phyloP scores from a whole-genome alignment of 1,140 invertebrate genomes.

The Zaprionus vittiger region DNA sequence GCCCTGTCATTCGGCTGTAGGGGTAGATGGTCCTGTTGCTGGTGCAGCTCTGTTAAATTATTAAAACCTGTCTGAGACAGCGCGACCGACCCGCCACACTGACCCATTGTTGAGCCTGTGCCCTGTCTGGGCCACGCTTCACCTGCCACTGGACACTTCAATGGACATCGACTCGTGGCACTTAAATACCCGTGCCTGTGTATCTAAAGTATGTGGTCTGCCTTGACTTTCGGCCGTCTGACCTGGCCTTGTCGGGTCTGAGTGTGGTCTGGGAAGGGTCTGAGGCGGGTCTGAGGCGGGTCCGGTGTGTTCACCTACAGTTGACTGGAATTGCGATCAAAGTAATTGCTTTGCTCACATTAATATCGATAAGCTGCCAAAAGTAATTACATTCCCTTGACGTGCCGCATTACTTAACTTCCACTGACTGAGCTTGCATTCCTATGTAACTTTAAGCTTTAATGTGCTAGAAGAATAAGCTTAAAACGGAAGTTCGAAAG shows the following conservation, averaged over 20 bases:
- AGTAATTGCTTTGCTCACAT: conserved; percentile 44
- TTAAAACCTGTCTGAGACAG: conserved; percentile 24
- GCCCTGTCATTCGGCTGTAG: conserved; percentile 46
- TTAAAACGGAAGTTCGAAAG: neutral
- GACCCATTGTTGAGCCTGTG: conserved; percentile 22
- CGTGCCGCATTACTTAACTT: conserved; percentile 3
- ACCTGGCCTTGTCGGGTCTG: neutral
- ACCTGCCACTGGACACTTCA: conserved; percentile 14
- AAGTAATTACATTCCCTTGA: conserved; percentile 10
- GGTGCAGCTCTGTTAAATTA: conserved; percentile 29
- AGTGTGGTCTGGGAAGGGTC: neutral
- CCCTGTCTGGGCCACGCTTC: conserved; percentile 11
- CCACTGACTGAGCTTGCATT: neutral
- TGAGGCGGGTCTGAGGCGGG: neutral
- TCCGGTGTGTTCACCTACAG: conserved; percentile 18
- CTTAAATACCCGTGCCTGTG: conserved; percentile 15
- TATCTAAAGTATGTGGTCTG: conserved; percentile 19
- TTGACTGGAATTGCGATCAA: conserved; percentile 38
- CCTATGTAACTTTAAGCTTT: neutral
- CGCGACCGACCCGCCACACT: neutral
- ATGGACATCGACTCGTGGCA: conserved; percentile 17
- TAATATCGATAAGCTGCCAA: neutral
- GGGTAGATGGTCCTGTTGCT: neutral
- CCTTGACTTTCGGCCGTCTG: conserved; percentile 4
- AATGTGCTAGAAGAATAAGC: neutral